Conservation (phyloP, 1,140 invertebrate species). For the Neodiprion fabricii region DNA sequence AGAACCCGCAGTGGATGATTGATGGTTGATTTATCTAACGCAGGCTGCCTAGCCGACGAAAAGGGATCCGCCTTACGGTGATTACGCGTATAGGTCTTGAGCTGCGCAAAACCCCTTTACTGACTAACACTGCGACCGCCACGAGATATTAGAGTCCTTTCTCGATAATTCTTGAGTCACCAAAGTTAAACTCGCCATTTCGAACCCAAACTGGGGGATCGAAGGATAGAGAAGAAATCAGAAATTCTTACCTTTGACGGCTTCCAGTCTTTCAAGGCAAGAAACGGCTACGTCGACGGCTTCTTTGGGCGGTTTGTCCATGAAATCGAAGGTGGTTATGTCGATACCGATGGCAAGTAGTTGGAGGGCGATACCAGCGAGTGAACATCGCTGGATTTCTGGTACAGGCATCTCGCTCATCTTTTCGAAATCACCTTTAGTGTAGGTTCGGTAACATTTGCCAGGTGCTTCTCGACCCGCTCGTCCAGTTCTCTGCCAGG, state of each 20-base stretch:
- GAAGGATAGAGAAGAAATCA: neutral
- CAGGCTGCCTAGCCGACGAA: too few relatives aligned
- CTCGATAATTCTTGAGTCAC: too few relatives aligned
- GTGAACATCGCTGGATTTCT: constrained; percentile 85
- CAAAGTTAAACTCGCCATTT: too few relatives aligned
- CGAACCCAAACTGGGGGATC: too few relatives aligned
- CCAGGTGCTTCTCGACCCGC: constrained; percentile 88
- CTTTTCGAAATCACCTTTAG: constrained; percentile 73
- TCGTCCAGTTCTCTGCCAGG: constrained; percentile 89
- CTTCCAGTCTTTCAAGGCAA: constrained; percentile 78
- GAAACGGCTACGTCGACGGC: constrained; percentile 72
- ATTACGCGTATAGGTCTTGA: too few relatives aligned
- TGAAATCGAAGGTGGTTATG: constrained; percentile 87
- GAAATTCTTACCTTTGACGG: constrained; percentile 65
- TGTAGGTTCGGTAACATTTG: constrained; percentile 84
- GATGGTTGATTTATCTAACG: too few relatives aligned
- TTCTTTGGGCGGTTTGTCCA: constrained; percentile 83
- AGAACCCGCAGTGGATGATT: too few relatives aligned
- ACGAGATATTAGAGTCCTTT: too few relatives aligned
- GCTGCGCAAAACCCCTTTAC: too few relatives aligned
- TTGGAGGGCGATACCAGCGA: constrained; percentile 80
- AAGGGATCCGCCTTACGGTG: too few relatives aligned
- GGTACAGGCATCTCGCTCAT: constrained; percentile 79
- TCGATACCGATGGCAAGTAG: constrained; percentile 85
- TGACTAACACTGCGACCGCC: too few relatives aligned